These are phyloP conservation scores for Hypomecis punctinalis DNA, from an alignment of 2,888 invertebrate genomes.

Conservation along the genomic window DNA sequence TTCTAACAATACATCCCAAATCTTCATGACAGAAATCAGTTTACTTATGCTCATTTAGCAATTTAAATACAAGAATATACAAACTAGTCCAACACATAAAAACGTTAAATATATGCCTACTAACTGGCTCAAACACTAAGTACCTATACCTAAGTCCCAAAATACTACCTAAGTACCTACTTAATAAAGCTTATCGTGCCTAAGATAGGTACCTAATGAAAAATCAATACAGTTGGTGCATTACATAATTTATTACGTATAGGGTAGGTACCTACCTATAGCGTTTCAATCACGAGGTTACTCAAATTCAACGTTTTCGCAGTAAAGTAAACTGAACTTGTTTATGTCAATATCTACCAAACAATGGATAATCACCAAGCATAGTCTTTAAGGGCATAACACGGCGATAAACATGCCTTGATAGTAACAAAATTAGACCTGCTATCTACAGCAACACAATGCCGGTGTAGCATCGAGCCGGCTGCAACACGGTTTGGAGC, in stretches of 20 bases:
- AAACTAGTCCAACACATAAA: no score
- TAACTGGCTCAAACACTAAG: no score
- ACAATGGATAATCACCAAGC: conserved; percentile 7
- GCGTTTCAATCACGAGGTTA: background rate
- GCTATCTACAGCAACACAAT: background rate
- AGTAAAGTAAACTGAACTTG: conserved; percentile 23
- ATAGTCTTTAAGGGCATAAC: background rate
- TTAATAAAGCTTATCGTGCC: background rate
- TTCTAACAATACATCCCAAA: no score
- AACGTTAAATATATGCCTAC: no score
- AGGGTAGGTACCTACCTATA: background rate
- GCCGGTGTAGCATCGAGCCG: conserved; percentile 5
- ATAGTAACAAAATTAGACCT: background rate
- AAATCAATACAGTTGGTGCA: conserved; percentile 4
- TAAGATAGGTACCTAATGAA: background rate
- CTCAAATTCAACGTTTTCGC: conserved; percentile 6
- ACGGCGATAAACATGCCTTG: conserved; percentile 1
- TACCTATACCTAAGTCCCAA: no score
- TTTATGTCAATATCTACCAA: conserved; percentile 15
- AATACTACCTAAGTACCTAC: no score
- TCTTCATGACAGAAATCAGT: no score
- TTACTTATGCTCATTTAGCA: no score
- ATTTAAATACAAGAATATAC: no score
- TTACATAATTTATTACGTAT: background rate
- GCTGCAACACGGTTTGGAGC: conserved; percentile 12